Evolutionary conservation across 2,888 invertebrate species (phyloP), one percentile per base, ranked within the genome.

Genomic region (Drosophila putrida): DNA sequence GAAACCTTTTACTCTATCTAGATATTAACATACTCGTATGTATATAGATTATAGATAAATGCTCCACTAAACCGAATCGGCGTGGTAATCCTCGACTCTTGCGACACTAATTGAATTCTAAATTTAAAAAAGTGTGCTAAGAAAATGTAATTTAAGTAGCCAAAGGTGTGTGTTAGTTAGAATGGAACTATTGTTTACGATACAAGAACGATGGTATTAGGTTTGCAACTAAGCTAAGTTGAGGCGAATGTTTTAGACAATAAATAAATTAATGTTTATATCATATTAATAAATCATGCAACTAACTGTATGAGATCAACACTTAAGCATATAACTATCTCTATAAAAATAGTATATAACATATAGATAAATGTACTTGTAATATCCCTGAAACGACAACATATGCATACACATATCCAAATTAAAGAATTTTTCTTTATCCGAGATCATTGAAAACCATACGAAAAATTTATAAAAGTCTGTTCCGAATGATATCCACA

Each of bases 81-180:
- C 6, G 4, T 11, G 35, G 5, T 10, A 25, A 25, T 9, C 25
- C n/a, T n/a, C 31, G 0, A 31, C 8, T 31, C 31, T 9, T 9
- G 28, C 33, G 25, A 68, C 73, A 67, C 88, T 66, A 51, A 65
- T 58, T 84, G 36, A 83, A 87, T 84, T 83, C 31, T 41, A 82
- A 83, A 84, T 81, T 87, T 77, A 39, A 66, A 39, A 62, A 62
- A 64, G 67, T 63, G 28, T 31, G 43, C 28, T n/a, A 53, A 53
- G 51, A n/a, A 35, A 50, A 11, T 71, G 50, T 83, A 68, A 51
- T 72, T 73, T 83, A 85, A 88, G 83, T 79, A 83, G 83, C 80
- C 85, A 84, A 83, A 88, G 79, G 82, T 87, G 82, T 81, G 87
- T 82, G 84, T 84, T 82, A 82, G 82, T 82, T 82, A 87, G 87